A percentile compares a stretch with the other conserved stretches of the same genome.
Evolutionary conservation across 2,797 vertebrate genomes (phyloP).

Genomic region (Eremophila alpestris): DNA sequence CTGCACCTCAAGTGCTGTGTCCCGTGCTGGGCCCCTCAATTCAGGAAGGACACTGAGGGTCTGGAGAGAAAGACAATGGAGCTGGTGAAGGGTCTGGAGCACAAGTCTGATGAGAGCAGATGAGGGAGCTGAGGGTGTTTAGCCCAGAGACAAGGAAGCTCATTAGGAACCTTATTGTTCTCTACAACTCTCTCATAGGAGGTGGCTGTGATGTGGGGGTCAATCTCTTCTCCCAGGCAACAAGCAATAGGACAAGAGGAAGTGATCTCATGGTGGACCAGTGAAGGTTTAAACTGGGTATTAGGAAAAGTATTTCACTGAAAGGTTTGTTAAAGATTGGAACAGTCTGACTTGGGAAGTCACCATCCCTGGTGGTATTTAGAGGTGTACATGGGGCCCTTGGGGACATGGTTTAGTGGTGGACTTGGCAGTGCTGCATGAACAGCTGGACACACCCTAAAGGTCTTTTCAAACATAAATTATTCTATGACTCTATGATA

Average conservation of each 20-base stretch:
- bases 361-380: too few species aligned
- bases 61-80: neutral
- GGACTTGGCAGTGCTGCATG: neutral
- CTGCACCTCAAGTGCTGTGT: fast-evolving
- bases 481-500: neutral
- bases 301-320: neutral
- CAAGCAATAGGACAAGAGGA: neutral
- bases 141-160: neutral
- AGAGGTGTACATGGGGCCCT: neutral
- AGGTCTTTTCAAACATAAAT: neutral
- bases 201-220: fast-evolving
- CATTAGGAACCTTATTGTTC: neutral
- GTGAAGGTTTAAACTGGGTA: neutral
- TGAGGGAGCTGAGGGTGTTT: neutral
- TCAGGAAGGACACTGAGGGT: neutral
- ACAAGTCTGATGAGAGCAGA: neutral
- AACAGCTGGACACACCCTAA: neutral
- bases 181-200: neutral
- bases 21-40: fast-evolving
- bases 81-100: neutral
- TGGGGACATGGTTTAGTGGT: neutral
- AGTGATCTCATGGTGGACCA: neutral
- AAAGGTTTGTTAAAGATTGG: neutral
- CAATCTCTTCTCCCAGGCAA: neutral
- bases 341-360: neutral